Base-by-base conservation (phyloP, 1,140 invertebrate species). In the Drosophila paulistorum region DNA sequence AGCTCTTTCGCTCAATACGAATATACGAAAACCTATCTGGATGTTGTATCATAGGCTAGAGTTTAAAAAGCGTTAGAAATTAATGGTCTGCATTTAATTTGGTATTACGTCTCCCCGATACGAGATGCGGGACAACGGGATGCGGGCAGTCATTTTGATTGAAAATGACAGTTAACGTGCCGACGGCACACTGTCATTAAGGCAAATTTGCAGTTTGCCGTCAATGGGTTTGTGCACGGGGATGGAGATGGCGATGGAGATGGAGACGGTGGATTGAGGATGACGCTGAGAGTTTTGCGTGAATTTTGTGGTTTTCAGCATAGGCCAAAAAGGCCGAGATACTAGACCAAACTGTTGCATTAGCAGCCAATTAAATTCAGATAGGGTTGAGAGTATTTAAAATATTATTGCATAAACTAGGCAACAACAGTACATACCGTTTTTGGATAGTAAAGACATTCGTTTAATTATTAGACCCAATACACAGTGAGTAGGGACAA, bases 111-210 rank as follows among this genome's bases (percentile, higher is more conserved):
- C 45, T 51, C 13, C 39, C 57, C 42, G 45, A 30, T 7, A 6
- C 9, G 45, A 57, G 23, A 60, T 20, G 30, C 45, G 57, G 65
- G 62, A 35, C 26, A 51, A 17, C 26, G 57, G 45, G 9, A 33
- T 61, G 61, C 13, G 67, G 48, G 51, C 26, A 55, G 7, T 23
- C 45, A 61, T 26, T 65, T 70, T 77, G 74, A 78, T 78, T 72
- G 76, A 73, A 85, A 87, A 76, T 86, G 82, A 87, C 79, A 82
- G 82, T 79, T 82, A 86, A 81, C 74, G 74, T 85, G 81, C 69
- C 69, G 65, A 68, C 54, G 65, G 45, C 45, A 11, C 17, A 51
- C 75, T 76, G 65, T 79, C 68, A 79, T 85, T 82, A 85, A 78
- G 65, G 39, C 79, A 85, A 85, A 85, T 84, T 85, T 59, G 65